Base-by-base conservation (phyloP, 2,113 vertebrate species). In the Colinus virginianus region DNA sequence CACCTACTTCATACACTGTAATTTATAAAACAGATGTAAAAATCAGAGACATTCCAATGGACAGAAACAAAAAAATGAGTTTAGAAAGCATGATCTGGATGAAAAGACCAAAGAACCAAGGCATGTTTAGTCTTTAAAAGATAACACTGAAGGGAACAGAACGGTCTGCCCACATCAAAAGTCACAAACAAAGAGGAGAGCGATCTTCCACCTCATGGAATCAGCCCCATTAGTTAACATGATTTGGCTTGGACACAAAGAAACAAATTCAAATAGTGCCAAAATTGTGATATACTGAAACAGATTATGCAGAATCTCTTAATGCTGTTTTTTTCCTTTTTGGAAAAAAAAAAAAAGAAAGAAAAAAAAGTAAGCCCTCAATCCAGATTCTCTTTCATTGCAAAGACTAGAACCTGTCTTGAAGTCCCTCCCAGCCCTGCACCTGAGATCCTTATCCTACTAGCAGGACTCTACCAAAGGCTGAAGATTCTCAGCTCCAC, bases 71-170 rank as follows among this genome's bases (percentile, higher is more conserved):
- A 32, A 89, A 42, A 5, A 3, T 9, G 5, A 80, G 20, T 3
- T 14, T 9, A 87, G 63, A 55, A 80, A 67, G 20, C 28, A 67
- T 8, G 25, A 88, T 46, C 28, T 56, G 32, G 76, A 49, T 68
- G 62, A 88, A 71, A 34, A 0, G 0, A 78, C 66, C 40, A 1
- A 90, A 82, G n/a, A 48, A 84, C 28, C n/a, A 48, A 30, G 21
- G 55, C 68, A 61, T 64, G 90, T 94, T 93, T 94, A 80, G 79
- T 90, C 88, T 75, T 48, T n/a, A 75, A 71, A 87, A 84, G 90
- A 86, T 64, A 93, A 81, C 32, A 56, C 13, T 26, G 68, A 78
- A 81, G 40, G 38, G 43, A 86, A 75, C 64, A 86, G 85, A 94
- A 88, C 72, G 78, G 43, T 36, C 62, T 84, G 72, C 36, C 42